Conservation (phyloP, 2,797 vertebrate species). For the Macropodus opercularis region DNA sequence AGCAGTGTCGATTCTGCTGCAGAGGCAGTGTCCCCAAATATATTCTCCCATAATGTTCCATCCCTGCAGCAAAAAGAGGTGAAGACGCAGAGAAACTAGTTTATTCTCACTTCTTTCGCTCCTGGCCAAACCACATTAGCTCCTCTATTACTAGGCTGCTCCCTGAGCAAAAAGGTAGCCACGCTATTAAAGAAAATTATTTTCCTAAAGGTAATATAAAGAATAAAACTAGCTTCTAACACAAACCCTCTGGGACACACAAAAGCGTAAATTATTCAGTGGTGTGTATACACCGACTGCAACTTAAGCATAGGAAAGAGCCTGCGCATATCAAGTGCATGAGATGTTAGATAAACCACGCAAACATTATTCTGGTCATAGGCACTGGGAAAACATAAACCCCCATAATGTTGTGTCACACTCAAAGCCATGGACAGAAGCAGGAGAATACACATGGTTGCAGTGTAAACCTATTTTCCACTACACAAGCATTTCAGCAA, state of each 20-base stretch:
- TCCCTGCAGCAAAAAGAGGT: constrained; percentile 38
- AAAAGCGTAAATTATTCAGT: constrained; percentile 63
- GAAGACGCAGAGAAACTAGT: constrained; percentile 12
- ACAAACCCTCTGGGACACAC: constrained; percentile 37
- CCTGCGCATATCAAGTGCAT: constrained; percentile 18
- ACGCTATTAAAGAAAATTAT: constrained; percentile 5
- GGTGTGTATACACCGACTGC: constrained; percentile 48
- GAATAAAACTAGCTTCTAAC: not conserved
- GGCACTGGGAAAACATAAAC: not conserved
- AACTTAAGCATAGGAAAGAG: constrained; percentile 42
- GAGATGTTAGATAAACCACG: constrained; percentile 11
- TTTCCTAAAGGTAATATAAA: constrained; percentile 13
- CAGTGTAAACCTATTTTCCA: constrained; percentile 37
- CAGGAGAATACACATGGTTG: constrained; percentile 15
- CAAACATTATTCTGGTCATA: constrained; percentile 5
- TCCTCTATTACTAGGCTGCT: constrained; percentile 14
- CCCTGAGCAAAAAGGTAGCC: constrained; percentile 5
- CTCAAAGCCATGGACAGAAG: constrained; percentile 15
- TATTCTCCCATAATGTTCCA: constrained; percentile 30
- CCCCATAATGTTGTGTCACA: constrained; percentile 10
- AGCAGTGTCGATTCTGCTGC: constrained; percentile 53
- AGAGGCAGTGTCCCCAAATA: constrained; percentile 42
- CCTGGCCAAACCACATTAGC: constrained; percentile 11
- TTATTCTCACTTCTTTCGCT: constrained; percentile 20
- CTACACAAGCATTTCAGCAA: constrained; percentile 23